phyloP scores from a whole-genome alignment of 2,113 vertebrate genomes.

The Melanostigma gelatinosum region DNA sequence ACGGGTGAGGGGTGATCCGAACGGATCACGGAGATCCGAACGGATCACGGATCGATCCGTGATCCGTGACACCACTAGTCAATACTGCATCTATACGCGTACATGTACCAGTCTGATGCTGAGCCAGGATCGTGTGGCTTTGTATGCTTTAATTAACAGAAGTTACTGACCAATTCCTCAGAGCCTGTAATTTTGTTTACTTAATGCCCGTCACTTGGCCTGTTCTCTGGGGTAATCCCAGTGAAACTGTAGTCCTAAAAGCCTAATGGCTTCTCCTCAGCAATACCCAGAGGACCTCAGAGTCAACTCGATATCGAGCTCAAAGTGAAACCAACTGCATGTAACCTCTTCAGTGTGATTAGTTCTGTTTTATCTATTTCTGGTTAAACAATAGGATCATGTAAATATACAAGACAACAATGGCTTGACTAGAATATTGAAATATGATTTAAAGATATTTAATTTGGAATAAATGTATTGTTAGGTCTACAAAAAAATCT shows the following conservation, averaged over 20 bases:
- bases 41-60: too few species aligned
- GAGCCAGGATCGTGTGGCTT: not conserved
- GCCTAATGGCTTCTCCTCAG: slow-evolving; percentile 47
- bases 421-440: not conserved
- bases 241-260: slow-evolving; percentile 42
- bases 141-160: slow-evolving; percentile 23
- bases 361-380: not conserved
- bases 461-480: too few species aligned
- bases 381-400: not conserved
- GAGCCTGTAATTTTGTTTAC: slow-evolving; percentile 47
- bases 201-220: slow-evolving; percentile 39
- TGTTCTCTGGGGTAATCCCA: slow-evolving; percentile 53
- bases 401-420: not conserved
- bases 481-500: too few species aligned
- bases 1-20: too few species aligned
- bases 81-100: not conserved
- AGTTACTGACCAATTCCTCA: slow-evolving; percentile 31
- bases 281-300: slow-evolving; percentile 36
- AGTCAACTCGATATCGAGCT: slow-evolving; percentile 17
- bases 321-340: slow-evolving; percentile 22
- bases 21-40: too few species aligned
- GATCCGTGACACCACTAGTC: too few species aligned
- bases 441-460: not conserved
- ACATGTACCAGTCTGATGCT: not conserved
- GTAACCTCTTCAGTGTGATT: not conserved